Base-by-base conservation (phyloP, 2,888 invertebrate genomes). In the Noctua fimbriata region DNA sequence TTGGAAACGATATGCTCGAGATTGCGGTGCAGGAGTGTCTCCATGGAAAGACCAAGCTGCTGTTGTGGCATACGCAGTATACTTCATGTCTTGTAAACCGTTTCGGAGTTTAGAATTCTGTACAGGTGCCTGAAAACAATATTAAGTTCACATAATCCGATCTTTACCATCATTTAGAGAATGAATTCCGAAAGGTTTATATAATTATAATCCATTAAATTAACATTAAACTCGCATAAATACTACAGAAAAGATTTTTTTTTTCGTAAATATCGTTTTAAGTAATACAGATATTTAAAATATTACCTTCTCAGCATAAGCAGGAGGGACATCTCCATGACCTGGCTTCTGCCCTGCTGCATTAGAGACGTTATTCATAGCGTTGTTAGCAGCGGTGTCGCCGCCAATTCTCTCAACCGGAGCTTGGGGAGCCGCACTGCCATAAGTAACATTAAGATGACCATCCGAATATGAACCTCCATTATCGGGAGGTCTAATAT, bases 1-100 rank as follows among this genome's bases (percentile, higher is more conserved):
- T 67, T 80, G 80, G 24, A 47, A 71, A 73, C 85, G 84, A 73
- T 89, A 83, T 24, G 85, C 80, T 63, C 84, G 67, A 49, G 89
- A 73, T 55, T 79, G 85, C 7, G 90, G 87, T 1, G 82, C 80
- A 52, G 87, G 81, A 36, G 89, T 84, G 18, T 73, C 88, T 60
- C 96, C 96, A 81, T 96, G 96, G 82, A 97, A 96, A 1, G 94
- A 92, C 96, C 96, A 95, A n/a, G 95, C 93, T 21, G 95, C 90
- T 21, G 95, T 91, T 3, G 91, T 89, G 21, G 94, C 92, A 84
- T 94, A 94, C 0, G 95, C 90, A 3, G 96, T 94, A 75, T 91
- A 95, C 32, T 93, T 91, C 84, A 94, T 89, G 84, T 97, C 96
- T 91, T 97, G 96, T 75, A 97, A 89, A n/a, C 96, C 96, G 87